phyloP scores from a whole-genome alignment of 2,888 invertebrate species.

The Drosophila nr. perissopoda region DNA sequence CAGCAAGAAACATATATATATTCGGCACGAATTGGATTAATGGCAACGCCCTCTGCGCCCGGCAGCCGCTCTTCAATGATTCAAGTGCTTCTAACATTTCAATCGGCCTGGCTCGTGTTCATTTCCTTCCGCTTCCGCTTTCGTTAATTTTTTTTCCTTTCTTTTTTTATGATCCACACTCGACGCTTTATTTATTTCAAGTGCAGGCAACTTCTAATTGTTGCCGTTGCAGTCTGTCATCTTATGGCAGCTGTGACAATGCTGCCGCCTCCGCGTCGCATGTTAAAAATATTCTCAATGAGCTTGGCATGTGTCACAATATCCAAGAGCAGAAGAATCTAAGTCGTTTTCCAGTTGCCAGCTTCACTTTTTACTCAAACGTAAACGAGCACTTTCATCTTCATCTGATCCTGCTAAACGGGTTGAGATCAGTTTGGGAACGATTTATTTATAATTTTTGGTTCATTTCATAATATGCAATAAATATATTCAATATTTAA shows the following conservation, averaged over 20 bases:
- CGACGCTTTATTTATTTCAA: constrained; percentile 61
- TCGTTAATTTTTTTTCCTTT: constrained; percentile 23
- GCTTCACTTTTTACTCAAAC: constrained; percentile 16
- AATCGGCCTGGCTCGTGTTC: constrained; percentile 32
- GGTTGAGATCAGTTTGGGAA: not conserved
- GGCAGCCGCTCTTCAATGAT: constrained; percentile 22
- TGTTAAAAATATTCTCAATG: constrained; percentile 73
- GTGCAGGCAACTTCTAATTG: constrained; percentile 47
- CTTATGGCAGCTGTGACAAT: constrained; percentile 45
- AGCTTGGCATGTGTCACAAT: constrained; percentile 73
- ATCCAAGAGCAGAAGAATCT: constrained; percentile 26
- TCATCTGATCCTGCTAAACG: not conserved
- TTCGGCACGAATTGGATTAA: constrained; percentile 40
- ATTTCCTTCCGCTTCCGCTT: constrained; percentile 72
- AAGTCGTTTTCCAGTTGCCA: constrained; percentile 20
- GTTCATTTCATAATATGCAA: not conserved
- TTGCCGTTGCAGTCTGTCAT: constrained; percentile 10
- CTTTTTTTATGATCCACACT: constrained; percentile 23
- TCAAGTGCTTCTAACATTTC: constrained; percentile 33
- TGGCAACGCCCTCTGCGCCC: constrained; percentile 25
- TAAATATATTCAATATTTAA: not conserved
- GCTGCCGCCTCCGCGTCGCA: constrained; percentile 32
- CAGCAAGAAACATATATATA: not conserved
- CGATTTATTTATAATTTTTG: not conserved
- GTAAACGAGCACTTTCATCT: not conserved